Evolutionary conservation across 2,888 invertebrate genomes (phyloP).

Genomic region (Exephanes ischioxanthus): DNA sequence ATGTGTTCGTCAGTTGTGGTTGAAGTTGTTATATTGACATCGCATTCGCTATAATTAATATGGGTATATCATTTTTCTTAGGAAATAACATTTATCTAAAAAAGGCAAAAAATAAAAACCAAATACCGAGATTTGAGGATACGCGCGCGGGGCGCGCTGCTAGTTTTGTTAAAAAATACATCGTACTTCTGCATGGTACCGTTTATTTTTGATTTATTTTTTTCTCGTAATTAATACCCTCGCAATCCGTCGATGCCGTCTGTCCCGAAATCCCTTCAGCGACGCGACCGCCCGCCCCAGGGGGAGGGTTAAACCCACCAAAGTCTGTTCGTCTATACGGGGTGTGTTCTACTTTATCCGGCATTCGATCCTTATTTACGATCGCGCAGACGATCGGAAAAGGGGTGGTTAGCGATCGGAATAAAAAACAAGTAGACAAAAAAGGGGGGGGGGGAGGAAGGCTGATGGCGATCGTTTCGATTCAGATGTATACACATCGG

Average conservation of each 20-base stretch:
- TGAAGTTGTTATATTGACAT: too few relatives aligned
- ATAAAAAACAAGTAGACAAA: conserved; percentile 47
- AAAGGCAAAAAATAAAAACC: too few relatives aligned
- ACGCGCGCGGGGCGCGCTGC: too few relatives aligned
- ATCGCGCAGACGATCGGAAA: conserved; percentile 53
- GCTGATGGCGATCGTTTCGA: conserved; percentile 46
- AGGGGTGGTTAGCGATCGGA: conserved; percentile 60
- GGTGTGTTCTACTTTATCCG: conserved; percentile 71
- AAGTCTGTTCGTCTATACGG: conserved; percentile 47
- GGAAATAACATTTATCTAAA: too few relatives aligned
- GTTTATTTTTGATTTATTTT: conserved; percentile 2
- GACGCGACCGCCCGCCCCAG: conserved; percentile 58
- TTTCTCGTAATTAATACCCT: conserved; percentile 52
- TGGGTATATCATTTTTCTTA: too few relatives aligned
- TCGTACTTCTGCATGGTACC: not conserved
- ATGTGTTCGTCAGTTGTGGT: too few relatives aligned
- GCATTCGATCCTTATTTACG: conserved; percentile 73
- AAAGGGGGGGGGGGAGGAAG: conserved; percentile 40
- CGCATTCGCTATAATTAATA: too few relatives aligned
- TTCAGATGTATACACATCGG: conserved; percentile 27
- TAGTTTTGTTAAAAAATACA: not conserved
- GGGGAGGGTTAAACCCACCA: conserved; percentile 38
- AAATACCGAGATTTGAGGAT: too few relatives aligned
- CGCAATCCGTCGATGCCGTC: conserved; percentile 55
- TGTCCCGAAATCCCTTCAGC: conserved; percentile 56